Evolutionary conservation across 2,113 vertebrate genomes (phyloP).

Genomic region (Egretta garzetta): DNA sequence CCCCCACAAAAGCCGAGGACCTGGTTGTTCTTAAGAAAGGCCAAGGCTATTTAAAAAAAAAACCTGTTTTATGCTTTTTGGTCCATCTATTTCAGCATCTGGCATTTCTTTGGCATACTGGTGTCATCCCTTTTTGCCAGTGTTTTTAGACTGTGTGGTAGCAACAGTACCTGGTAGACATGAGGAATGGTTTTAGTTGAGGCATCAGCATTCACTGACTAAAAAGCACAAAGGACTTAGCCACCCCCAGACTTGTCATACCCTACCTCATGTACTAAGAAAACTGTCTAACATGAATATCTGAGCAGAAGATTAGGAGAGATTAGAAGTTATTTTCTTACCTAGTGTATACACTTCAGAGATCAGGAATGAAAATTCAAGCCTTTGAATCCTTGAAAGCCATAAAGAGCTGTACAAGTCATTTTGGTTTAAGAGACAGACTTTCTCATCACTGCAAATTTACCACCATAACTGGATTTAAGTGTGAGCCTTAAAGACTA

Average conservation of each 20-base stretch:
- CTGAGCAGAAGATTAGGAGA: background rate
- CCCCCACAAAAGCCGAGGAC: background rate
- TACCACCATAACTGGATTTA: background rate
- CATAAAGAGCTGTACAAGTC: background rate
- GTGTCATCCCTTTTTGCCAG: background rate
- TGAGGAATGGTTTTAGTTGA: background rate
- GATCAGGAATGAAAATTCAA: conserved; percentile 21
- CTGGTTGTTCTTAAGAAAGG: background rate
- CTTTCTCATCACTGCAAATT: background rate
- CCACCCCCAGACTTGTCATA: background rate
- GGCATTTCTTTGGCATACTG: background rate
- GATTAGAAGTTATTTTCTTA: background rate
- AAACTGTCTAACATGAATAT: background rate
- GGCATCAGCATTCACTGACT: background rate
- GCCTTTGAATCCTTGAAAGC: background rate
- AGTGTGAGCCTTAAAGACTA: background rate
- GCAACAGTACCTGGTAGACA: background rate
- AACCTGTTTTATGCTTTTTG: background rate
- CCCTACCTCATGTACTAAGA: background rate
- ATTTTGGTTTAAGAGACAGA: background rate
- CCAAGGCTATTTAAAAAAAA: background rate
- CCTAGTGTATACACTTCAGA: background rate
- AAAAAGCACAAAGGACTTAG: background rate
- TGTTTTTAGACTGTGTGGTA: background rate
- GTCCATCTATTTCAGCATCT: background rate